Conservation (phyloP, 2,888 invertebrate genomes). For the Sarcophaga caerulescens region DNA sequence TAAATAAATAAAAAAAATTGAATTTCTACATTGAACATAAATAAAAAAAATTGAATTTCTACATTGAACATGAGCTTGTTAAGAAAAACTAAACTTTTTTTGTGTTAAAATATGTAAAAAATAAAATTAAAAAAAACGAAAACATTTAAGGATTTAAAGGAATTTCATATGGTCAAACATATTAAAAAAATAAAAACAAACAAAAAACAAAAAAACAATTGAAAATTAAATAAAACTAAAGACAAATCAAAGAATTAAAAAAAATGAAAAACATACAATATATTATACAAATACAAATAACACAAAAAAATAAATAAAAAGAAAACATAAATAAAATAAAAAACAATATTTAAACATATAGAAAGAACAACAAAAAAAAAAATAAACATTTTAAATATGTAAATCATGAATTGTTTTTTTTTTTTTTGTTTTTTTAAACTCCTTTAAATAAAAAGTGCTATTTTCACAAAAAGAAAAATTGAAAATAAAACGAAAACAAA, state of each 20-base stretch:
- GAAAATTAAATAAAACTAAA: constrained; percentile 48
- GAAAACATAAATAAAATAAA: neutral
- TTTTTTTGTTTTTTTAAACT: constrained; percentile 7
- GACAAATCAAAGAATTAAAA: constrained; percentile 62
- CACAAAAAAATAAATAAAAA: neutral
- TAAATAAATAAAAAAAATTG: neutral
- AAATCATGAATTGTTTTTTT: neutral
- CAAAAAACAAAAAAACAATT: constrained; percentile 55
- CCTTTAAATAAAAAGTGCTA: constrained; percentile 59
- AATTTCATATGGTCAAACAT: constrained; percentile 50
- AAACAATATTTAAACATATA: constrained; percentile 30
- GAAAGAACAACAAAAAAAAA: constrained; percentile 20
- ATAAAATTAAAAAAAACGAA: neutral
- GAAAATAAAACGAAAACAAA: neutral
- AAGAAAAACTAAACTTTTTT: constrained; percentile 26
- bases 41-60: neutral
- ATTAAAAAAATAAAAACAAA: constrained; percentile 48
- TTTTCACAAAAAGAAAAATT: constrained; percentile 59
- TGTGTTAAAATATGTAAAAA: neutral
- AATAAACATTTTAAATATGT: constrained; percentile 33
- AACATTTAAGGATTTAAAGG: constrained; percentile 55
- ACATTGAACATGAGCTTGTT: constrained; percentile 59
- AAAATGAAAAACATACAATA: constrained; percentile 35
- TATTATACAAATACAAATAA: constrained; percentile 18
- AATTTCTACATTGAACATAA: neutral